A percentile compares a stretch with the other conserved stretches of the same genome.
Evolutionary conservation across 2,797 vertebrate genomes (phyloP).

Genomic region (Glyptemys insculpta): DNA sequence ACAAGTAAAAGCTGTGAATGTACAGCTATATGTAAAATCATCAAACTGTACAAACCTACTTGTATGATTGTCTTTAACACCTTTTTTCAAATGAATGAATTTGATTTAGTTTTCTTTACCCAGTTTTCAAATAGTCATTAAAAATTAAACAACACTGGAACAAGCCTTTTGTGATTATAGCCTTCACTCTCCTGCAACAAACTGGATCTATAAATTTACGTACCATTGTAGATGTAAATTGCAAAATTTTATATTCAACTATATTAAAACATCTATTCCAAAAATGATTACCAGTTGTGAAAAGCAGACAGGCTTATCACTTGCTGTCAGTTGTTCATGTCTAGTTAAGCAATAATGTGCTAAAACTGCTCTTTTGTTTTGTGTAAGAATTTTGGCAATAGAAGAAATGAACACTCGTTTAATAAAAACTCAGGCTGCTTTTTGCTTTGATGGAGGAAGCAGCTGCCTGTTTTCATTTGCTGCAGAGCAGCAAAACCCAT

Average conservation of each 20-base stretch:
- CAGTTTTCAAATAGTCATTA: constrained; percentile 85
- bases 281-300: constrained; percentile 98
- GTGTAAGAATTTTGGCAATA: constrained; percentile 96
- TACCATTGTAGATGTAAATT: constrained; percentile 90
- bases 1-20: constrained; percentile 45
- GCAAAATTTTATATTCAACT: constrained; percentile 89
- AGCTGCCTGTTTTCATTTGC: constrained; percentile 90
- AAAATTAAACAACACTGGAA: constrained; percentile 84
- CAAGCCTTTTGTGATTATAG: constrained; percentile 85
- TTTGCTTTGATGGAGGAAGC: constrained; percentile 95
- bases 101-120: constrained; percentile 75
- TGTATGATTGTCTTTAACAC: constrained; percentile 78
- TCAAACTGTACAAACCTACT: constrained; percentile 69
- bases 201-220: constrained; percentile 86
- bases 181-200: constrained; percentile 82
- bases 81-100: constrained; percentile 78
- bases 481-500: constrained; percentile 94
- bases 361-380: constrained; percentile 92
- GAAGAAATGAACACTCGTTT: constrained; percentile 99
- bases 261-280: constrained; percentile 93
- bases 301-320: constrained; percentile 99
- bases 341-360: constrained; percentile 93
- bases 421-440: constrained; percentile 97
- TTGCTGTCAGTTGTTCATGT: constrained; percentile 98
- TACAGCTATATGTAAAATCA: neutral